Evolutionary conservation across 1,140 invertebrate species (phyloP).

Genomic region (Ceratoteleas bidentatus): DNA sequence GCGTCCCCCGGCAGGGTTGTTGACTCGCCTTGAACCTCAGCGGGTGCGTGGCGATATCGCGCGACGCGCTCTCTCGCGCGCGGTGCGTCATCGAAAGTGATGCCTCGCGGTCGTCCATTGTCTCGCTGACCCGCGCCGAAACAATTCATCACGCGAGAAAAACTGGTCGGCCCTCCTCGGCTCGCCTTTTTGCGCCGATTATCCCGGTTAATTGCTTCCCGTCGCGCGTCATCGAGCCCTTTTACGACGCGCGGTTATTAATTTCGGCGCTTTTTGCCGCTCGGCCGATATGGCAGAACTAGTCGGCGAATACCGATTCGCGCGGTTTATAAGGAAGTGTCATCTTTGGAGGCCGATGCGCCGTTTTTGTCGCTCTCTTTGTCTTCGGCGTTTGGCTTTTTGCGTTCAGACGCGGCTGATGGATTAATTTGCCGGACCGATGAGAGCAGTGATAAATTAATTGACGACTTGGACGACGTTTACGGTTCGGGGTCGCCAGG

Average conservation of each 20-base stretch:
- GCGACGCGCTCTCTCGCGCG: background rate
- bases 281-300: constrained; percentile 7
- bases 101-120: constrained; percentile 36
- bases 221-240: constrained; percentile 56
- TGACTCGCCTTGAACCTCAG: constrained; percentile 66
- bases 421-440: too few species aligned
- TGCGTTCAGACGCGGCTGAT: too few species aligned
- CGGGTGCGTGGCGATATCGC: constrained; percentile 19
- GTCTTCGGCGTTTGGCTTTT: background rate
- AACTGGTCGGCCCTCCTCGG: constrained; percentile 24
- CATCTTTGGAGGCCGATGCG: too few species aligned
- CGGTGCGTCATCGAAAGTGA: constrained; percentile 59
- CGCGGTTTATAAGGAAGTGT: too few species aligned
- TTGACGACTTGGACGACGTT: too few species aligned
- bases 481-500: too few species aligned
- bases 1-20: constrained; percentile 33
- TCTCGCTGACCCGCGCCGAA: constrained; percentile 37
- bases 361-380: background rate
- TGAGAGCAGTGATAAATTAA: too few species aligned
- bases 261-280: constrained; percentile 23
- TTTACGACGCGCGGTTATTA: constrained; percentile 17
- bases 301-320: background rate
- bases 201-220: constrained; percentile 57
- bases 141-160: constrained; percentile 45
- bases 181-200: constrained; percentile 36